Percentiles rank a stretch among this genome's conserved stretches.
phyloP scores from a whole-genome alignment of 2,113 vertebrate species.

The Mormoops blainvillei region DNA sequence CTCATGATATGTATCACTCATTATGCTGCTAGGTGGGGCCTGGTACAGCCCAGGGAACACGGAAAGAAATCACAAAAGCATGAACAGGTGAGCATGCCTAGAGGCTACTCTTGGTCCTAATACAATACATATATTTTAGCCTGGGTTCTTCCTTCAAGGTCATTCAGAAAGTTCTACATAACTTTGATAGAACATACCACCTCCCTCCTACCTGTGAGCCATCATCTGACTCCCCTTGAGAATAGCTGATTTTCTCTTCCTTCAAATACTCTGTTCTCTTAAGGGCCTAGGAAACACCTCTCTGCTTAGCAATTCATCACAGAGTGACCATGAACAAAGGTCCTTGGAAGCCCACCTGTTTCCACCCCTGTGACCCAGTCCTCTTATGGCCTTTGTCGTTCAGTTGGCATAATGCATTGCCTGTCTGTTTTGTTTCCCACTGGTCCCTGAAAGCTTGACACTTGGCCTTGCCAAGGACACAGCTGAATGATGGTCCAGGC shows the following conservation, averaged over 20 bases:
- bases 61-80: not conserved
- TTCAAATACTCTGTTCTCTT: not conserved
- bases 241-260: not conserved
- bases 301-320: not conserved
- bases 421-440: not conserved
- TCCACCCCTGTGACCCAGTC: accelerated
- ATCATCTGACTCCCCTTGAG: not conserved
- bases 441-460: not conserved
- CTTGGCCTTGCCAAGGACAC: not conserved
- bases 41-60: not conserved
- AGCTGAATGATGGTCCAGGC: not conserved
- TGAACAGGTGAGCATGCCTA: not conserved
- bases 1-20: not conserved
- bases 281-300: not conserved
- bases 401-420: not conserved
- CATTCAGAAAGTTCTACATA: not conserved
- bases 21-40: not conserved
- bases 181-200: too few relatives aligned
- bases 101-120: not conserved
- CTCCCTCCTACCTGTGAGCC: not conserved
- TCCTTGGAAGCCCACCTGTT: not conserved
- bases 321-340: not conserved
- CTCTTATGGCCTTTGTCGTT: accelerated
- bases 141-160: not conserved
- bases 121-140: not conserved